Evolutionary conservation across 1,140 invertebrate genomes (phyloP).

Genomic region (Liolophura sinensis): DNA sequence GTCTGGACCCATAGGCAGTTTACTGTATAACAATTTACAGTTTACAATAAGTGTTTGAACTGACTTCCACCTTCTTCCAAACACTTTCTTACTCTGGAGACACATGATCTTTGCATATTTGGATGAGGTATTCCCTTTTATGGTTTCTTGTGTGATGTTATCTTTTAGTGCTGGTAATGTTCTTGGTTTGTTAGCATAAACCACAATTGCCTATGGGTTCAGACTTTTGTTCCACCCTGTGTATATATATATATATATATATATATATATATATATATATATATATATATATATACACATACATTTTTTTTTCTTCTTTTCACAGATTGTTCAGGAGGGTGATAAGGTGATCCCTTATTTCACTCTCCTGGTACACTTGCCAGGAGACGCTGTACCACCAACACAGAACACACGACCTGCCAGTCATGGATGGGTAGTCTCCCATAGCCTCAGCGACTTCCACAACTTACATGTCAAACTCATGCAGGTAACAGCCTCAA

Average conservation of each 20-base stretch:
- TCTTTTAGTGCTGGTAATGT: no score
- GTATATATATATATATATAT: conserved; percentile 1
- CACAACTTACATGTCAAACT: conserved; percentile 83
- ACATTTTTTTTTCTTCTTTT: conserved; percentile 1
- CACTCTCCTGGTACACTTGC: conserved; percentile 78
- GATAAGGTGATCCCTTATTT: conserved; percentile 73
- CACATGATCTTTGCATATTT: no score
- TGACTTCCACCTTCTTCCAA: no score
- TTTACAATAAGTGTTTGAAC: no score
- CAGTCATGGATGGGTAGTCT: conserved; percentile 72
- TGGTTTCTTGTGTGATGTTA: no score
- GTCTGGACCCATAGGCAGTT: no score
- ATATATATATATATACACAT: not conserved
- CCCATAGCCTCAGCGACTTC: conserved; percentile 80
- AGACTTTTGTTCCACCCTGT: no score
- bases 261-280: conserved; percentile 3
- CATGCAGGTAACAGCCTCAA: conserved; percentile 57
- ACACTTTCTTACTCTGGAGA: no score
- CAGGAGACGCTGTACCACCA: conserved; percentile 62
- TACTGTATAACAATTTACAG: no score
- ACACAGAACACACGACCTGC: conserved; percentile 23
- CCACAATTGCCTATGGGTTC: no score
- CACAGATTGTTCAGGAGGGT: conserved; percentile 63
- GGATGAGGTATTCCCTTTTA: no score
- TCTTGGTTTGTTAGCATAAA: no score